Percentiles rank a stretch among this genome's conserved stretches.
phyloP scores from a whole-genome alignment of 2,888 invertebrate genomes.

The Keiferia lycopersicella region DNA sequence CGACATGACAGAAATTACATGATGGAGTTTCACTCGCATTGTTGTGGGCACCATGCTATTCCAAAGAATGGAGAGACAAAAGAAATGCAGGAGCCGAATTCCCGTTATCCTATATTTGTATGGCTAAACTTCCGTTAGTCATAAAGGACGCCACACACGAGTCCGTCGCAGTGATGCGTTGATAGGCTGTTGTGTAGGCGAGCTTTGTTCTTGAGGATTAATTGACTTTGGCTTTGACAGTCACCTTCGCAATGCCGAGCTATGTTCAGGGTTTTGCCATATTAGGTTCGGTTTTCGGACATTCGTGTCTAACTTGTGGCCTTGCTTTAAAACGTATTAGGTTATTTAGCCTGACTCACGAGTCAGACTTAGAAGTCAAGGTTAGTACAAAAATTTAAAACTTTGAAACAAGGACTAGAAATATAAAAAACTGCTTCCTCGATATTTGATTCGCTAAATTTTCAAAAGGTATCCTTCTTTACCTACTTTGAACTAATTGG shows the following conservation, averaged over 20 bases:
- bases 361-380: too few species aligned
- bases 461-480: too few species aligned
- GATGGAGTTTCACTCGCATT: neutral
- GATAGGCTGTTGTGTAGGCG: slow-evolving; percentile 13
- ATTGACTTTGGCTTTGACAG: slow-evolving; percentile 19
- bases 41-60: neutral
- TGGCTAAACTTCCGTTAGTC: slow-evolving; percentile 23
- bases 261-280: slow-evolving; percentile 27
- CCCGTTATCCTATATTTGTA: slow-evolving; percentile 20
- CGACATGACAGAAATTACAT: slow-evolving; percentile 9
- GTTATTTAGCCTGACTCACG: neutral
- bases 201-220: slow-evolving; percentile 25
- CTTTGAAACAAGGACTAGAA: too few species aligned
- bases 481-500: slow-evolving; percentile 4
- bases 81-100: slow-evolving; percentile 17
- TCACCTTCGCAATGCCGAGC: slow-evolving; percentile 22
- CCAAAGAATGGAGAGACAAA: neutral
- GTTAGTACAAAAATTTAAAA: too few species aligned
- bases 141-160: slow-evolving; percentile 26
- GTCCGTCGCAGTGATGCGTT: slow-evolving; percentile 23
- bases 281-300: slow-evolving; percentile 32
- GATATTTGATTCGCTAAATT: neutral
- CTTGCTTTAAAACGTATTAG: slow-evolving; percentile 14
- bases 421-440: neutral
- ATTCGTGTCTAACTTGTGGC: slow-evolving; percentile 38